phyloP scores from a whole-genome alignment of 1,140 invertebrate species.

The Panagrolaimus sp. region DNA sequence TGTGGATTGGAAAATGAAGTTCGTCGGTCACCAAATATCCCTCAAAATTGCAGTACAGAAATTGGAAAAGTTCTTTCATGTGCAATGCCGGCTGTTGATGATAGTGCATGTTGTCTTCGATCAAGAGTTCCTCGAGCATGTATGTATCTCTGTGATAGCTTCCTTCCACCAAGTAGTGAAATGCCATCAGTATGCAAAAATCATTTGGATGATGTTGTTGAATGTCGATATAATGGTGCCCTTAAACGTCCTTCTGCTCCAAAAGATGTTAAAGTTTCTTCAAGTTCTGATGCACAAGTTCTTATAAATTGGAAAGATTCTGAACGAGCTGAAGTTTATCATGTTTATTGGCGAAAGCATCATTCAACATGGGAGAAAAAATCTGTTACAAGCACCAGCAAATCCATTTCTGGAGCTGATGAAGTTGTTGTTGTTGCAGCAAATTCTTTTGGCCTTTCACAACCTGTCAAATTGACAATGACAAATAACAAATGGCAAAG shows the following conservation, averaged over 20 bases:
- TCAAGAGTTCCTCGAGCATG: conserved; percentile 27
- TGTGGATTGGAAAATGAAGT: conserved; percentile 24
- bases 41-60: conserved; percentile 30
- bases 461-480: conserved; percentile 23
- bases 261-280: not conserved
- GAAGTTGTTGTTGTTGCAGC: conserved; percentile 40
- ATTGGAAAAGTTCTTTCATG: conserved; percentile 42
- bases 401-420: conserved; percentile 30
- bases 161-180: conserved; percentile 27
- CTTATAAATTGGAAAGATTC: conserved; percentile 29
- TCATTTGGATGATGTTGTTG: not conserved
- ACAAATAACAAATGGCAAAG: not conserved
- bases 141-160: conserved; percentile 40
- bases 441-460: conserved; percentile 33
- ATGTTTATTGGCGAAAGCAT: conserved; percentile 33
- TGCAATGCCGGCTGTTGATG: conserved; percentile 39
- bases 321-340: conserved; percentile 35
- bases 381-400: conserved; percentile 26
- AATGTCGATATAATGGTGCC: conserved; percentile 1
- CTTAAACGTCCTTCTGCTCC: not conserved
- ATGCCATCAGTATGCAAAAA: conserved; percentile 32
- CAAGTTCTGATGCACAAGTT: conserved; percentile 7
- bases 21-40: conserved; percentile 5
- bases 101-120: conserved; percentile 34
- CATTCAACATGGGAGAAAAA: conserved; percentile 32